phyloP scores from a whole-genome alignment of 2,797 vertebrate genomes.

The Xiphophorus birchmanni region DNA sequence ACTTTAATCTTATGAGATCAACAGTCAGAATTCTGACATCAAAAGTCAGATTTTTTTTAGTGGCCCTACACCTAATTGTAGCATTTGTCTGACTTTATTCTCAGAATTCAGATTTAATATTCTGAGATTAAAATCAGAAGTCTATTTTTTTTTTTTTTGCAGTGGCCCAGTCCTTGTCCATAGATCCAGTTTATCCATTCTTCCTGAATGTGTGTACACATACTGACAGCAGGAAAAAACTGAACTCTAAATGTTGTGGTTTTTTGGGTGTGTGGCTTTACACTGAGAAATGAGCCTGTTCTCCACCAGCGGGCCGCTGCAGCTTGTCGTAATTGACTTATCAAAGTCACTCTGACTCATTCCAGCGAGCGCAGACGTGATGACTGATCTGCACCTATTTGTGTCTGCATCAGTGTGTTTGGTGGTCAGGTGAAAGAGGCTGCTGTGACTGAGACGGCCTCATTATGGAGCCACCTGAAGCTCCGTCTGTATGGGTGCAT shows the following conservation, averaged over 20 bases:
- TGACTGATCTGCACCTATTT: conserved; percentile 61
- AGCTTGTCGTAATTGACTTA: conserved; percentile 41
- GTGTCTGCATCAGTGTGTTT: conserved; percentile 38
- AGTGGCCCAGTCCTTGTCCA: too few species aligned
- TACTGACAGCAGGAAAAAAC: neutral
- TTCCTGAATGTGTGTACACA: neutral
- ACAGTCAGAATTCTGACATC: too few species aligned
- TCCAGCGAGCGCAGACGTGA: conserved; percentile 53
- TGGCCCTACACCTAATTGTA: too few species aligned
- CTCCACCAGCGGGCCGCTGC: conserved; percentile 8
- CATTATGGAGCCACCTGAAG: conserved; percentile 71
- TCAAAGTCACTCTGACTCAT: conserved; percentile 55
- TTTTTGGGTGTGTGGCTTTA: conserved; percentile 3
- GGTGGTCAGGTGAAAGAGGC: conserved; percentile 69
- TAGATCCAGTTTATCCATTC: neutral
- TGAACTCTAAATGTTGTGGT: neutral
- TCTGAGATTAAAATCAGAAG: too few species aligned
- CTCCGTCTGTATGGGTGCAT: conserved; percentile 25
- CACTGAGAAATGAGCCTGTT: conserved; percentile 4
- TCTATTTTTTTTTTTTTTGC: too few species aligned
- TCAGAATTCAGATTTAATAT: too few species aligned
- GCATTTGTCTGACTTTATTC: too few species aligned
- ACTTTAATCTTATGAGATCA: too few species aligned
- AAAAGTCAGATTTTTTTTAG: too few species aligned
- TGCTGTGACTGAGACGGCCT: conserved; percentile 72